Evolutionary conservation across 2,113 vertebrate genomes (phyloP).

Genomic region (Bostrychus sinensis): DNA sequence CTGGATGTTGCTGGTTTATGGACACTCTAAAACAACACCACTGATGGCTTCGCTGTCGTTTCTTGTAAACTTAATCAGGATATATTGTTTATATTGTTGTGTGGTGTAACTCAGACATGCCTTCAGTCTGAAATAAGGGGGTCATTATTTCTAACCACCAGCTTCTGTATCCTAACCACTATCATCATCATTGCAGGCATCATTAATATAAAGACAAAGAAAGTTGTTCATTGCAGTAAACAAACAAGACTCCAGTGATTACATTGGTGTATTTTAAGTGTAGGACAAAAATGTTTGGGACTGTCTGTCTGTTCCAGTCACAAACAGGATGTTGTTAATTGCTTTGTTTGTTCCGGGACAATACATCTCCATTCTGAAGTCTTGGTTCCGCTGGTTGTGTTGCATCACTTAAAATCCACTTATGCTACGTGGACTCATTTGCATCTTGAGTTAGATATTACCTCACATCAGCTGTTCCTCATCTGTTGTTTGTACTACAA

Average conservation of each 20-base stretch:
- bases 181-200: not conserved
- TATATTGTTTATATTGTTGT: constrained; percentile 10
- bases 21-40: constrained; percentile 44
- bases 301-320: constrained; percentile 3
- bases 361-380: not conserved
- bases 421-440: not conserved
- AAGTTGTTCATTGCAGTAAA: constrained; percentile 5
- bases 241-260: constrained; percentile 9
- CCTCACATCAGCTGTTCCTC: not conserved
- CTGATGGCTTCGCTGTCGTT: constrained; percentile 42
- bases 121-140: not conserved
- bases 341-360: constrained; percentile 38
- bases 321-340: constrained; percentile 58
- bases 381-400: not conserved
- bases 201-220: constrained; percentile 10
- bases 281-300: constrained; percentile 2
- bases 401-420: not conserved
- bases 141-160: not conserved
- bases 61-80: constrained; percentile 13
- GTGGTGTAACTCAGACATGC: not conserved
- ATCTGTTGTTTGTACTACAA: not conserved
- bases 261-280: constrained; percentile 4
- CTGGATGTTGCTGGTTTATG: not conserved
- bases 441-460: not conserved
- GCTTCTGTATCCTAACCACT: not conserved